Evolutionary conservation across 2,113 vertebrate genomes (phyloP), one percentile per base, ranked within the genome.

Genomic region (Fregata magnificens): DNA sequence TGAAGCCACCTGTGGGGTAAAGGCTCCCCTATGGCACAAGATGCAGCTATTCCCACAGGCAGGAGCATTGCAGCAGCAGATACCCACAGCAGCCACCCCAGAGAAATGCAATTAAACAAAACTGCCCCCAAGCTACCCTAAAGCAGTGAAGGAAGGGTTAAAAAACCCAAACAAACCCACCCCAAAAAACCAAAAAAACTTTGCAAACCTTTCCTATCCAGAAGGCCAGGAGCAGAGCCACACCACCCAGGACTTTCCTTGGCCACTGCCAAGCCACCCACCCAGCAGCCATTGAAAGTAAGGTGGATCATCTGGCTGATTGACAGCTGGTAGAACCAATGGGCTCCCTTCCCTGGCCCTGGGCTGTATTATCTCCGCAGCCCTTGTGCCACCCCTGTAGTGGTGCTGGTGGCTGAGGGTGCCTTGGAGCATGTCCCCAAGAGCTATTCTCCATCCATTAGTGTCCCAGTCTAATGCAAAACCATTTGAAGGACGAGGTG

Each of bases 1-100:
- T 3, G 4, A 74, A 58, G 44, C 13, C 40, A 49, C 26, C 11
- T 2, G 0, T 5, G 16, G 38, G 40, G 24, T 10, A 8, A 18
- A 77, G 32, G 26, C 34, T 77, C 16, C 29, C 19, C 69, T 11
- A 1, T 0, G 9, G 56, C 76, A 58, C 0, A 0, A 67, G 42
- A 16, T 8, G 28, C 11, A 38, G 72, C 45, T 86, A 5, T 47
- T 18, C 40, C n/a, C 45, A 25, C 28, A 40, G 22, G 20, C 78
- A 38, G 47, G 9, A 61, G 40, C 55, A 24, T 2, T 18, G 50
- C 72, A 58, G 42, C 59, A 82, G 24, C 31, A 66, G 31, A 36
- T 0, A 22, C 14, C 15, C 13, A 11, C 40, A 47, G 55, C 42
- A 80, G 6, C 26, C 25, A 40, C 36, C 45, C 47, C 44, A 13